phyloP scores from a whole-genome alignment of 2,113 vertebrate genomes.

The Daubentonia madagascariensis region DNA sequence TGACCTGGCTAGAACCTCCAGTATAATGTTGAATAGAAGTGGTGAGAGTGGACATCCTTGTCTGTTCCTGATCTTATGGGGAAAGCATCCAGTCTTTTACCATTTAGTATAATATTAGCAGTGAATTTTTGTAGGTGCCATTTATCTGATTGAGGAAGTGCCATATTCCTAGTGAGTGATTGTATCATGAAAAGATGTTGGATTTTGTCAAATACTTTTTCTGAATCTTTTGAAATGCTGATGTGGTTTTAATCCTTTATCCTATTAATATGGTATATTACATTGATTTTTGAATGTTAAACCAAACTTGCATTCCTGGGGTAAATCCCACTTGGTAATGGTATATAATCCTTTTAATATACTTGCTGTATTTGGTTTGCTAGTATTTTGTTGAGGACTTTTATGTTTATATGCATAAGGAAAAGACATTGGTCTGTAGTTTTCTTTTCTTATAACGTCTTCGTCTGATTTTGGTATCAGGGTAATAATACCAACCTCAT shows the following conservation, averaged over 20 bases:
- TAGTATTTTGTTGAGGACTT: not conserved
- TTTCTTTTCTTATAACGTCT: not conserved
- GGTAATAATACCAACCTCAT: constrained; percentile 4
- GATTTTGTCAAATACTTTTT: constrained; percentile 33
- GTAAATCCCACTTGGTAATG: not conserved
- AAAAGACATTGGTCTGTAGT: not conserved
- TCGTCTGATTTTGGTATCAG: not conserved
- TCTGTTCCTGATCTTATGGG: not conserved
- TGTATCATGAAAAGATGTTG: not conserved
- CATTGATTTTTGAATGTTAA: not conserved
- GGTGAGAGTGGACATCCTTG: not conserved
- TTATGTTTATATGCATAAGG: not conserved
- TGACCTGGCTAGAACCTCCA: not conserved
- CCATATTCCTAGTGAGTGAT: not conserved
- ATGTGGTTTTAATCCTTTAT: constrained; percentile 1
- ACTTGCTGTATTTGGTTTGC: not conserved
- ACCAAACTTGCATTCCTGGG: not conserved
- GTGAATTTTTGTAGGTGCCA: not conserved
- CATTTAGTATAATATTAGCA: not conserved
- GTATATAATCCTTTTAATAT: not conserved
- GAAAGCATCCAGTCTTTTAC: not conserved
- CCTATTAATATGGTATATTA: not conserved
- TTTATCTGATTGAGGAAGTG: not conserved
- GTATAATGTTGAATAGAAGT: not conserved
- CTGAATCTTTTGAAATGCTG: constrained; percentile 7